Evolutionary conservation across 2,113 vertebrate genomes (phyloP), one percentile per base, ranked within the genome.

Genomic region (Dipodomys merriami): DNA sequence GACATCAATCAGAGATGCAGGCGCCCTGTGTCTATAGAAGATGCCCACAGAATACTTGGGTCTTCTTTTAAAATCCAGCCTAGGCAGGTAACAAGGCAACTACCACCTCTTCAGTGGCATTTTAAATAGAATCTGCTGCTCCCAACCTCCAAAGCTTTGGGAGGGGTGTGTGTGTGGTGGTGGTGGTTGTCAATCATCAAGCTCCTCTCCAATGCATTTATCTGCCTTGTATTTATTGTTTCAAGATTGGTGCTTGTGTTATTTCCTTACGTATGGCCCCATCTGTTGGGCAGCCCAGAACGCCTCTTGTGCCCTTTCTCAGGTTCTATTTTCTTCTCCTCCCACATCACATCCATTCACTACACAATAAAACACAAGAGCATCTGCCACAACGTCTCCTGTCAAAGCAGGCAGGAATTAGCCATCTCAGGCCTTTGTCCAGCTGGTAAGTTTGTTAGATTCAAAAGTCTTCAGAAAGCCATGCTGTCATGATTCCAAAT

Each of bases 161-260:
- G 53, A 16, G 53, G 15, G 53, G 10, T 39, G 39, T 39, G 39
- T 39, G 39, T 39, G 39, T 39, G 39, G 39, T 35, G 35, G 35
- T 64, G 88, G 73, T 71, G 74, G 46, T 44, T 44, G 87, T 95
- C 79, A 94, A 19, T 88, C 76, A 53, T 92, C 83, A 67, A 2
- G 18, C n/a, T 93, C 79, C 91, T 78, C 65, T 65, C 20, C 35
- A 87, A 74, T 72, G 67, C 62, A 81, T 94, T 91, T 94, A 72
- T 95, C 94, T 95, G 82, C 83, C 74, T 72, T 35, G 46, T 86
- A 82, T 44, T 85, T 94, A 86, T 90, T 88, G 72, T 83, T 90
- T 91, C 87, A 95, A 91, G 74, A 68, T 68, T 20, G 92, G 84
- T 93, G 60, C 65, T 87, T 29, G 53, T 33, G 62, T 85, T 88